Percentiles rank a stretch among this genome's conserved stretches.
Evolutionary conservation across 2,797 vertebrate species (phyloP).

Genomic region (Australoheros facetus): DNA sequence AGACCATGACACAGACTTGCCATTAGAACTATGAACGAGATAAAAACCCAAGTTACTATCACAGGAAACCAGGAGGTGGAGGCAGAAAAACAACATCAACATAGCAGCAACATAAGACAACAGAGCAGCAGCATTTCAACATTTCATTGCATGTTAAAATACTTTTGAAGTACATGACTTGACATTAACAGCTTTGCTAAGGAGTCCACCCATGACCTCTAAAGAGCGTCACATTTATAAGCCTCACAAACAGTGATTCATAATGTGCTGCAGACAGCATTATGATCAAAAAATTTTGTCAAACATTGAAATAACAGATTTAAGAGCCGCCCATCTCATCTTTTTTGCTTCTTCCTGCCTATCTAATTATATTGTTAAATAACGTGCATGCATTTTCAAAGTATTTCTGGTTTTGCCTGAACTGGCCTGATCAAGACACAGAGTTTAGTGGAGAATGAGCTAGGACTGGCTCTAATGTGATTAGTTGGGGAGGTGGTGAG

Average conservation of each 20-base stretch:
- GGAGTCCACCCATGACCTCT: constrained; percentile 32
- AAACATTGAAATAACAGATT: constrained; percentile 44
- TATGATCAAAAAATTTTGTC: constrained; percentile 71
- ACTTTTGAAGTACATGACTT: constrained; percentile 44
- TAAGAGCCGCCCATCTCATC: constrained; percentile 45
- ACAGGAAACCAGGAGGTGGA: constrained; percentile 68
- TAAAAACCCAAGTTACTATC: constrained; percentile 90
- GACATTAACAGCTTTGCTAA: constrained; percentile 47
- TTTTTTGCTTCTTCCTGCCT: constrained; percentile 13
- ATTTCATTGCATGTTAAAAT: constrained; percentile 74
- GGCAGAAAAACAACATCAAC: constrained; percentile 61
- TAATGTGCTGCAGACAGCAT: constrained; percentile 79
- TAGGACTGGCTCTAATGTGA: constrained; percentile 63
- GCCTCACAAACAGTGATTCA: constrained; percentile 67
- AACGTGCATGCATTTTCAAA: constrained; percentile 65
- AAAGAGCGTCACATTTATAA: constrained; percentile 33
- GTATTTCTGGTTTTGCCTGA: constrained; percentile 36
- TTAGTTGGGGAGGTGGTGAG: constrained; percentile 56
- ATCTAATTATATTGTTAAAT: constrained; percentile 26
- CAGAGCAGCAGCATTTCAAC: constrained; percentile 74
- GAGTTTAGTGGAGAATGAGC: constrained; percentile 57
- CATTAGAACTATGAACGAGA: constrained; percentile 99
- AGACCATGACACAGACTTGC: constrained; percentile 99
- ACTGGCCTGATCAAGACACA: constrained; percentile 46
- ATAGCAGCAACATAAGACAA: constrained; percentile 56